phyloP scores from a whole-genome alignment of 2,797 vertebrate genomes.

The Otus scops region DNA sequence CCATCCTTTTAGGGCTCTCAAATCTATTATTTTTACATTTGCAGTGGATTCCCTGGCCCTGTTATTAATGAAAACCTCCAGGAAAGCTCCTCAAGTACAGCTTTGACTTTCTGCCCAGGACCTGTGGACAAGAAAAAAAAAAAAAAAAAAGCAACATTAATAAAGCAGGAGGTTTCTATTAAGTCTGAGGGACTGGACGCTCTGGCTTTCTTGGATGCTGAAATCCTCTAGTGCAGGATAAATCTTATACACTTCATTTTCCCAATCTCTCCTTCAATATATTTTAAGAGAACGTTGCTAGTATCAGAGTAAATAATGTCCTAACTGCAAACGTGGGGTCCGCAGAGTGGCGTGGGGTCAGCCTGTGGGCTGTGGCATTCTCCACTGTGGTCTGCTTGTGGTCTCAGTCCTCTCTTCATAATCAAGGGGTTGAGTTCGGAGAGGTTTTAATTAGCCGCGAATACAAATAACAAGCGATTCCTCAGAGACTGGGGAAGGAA shows the following conservation, averaged over 20 bases:
- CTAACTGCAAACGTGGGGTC: constrained; percentile 30
- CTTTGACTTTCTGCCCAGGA: constrained; percentile 59
- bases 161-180: constrained; percentile 68
- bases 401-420: background rate
- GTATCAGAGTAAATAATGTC: constrained; percentile 23
- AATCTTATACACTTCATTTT: constrained; percentile 54
- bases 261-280: constrained; percentile 52
- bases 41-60: constrained; percentile 49
- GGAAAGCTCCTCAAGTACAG: constrained; percentile 36
- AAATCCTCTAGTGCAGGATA: constrained; percentile 41
- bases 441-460: background rate
- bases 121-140: background rate
- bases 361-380: background rate
- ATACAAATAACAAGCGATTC: background rate
- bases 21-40: constrained; percentile 68
- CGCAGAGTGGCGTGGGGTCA: constrained; percentile 14
- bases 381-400: background rate
- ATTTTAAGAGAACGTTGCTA: background rate
- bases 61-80: constrained; percentile 53
- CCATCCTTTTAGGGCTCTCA: constrained; percentile 43
- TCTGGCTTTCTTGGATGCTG: constrained; percentile 49
- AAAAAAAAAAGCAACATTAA: constrained; percentile 29
- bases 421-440: background rate
- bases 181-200: constrained; percentile 49
- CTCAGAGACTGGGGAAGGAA: background rate